These are phyloP conservation scores for Chloromyia formosa DNA, from an alignment of 2,888 invertebrate genomes.

Conservation along the genomic window DNA sequence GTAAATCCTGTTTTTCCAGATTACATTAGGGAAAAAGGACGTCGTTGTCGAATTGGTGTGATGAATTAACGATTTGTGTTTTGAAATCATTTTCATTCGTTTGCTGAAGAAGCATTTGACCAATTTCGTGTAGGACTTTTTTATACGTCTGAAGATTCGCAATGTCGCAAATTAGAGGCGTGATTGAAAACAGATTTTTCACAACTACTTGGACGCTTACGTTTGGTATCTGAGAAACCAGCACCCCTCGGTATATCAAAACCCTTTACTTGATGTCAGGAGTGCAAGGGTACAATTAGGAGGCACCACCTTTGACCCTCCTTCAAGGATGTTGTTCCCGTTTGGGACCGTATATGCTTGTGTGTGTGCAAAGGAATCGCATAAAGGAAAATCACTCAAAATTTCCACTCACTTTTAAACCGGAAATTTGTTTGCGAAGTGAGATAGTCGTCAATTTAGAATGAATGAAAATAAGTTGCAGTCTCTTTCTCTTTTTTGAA, in stretches of 20 bases:
- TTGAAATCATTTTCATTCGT: neutral
- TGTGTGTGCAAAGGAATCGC: neutral
- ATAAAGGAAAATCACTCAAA: slow-evolving; percentile 6
- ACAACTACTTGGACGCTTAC: neutral
- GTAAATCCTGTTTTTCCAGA: slow-evolving; percentile 37
- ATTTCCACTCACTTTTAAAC: slow-evolving; percentile 17
- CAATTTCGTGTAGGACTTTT: neutral
- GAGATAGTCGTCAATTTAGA: too few relatives aligned
- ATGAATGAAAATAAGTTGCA: too few relatives aligned
- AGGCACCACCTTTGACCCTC: slow-evolving; percentile 37
- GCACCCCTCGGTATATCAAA: neutral
- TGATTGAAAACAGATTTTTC: slow-evolving; percentile 1
- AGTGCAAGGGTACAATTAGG: slow-evolving; percentile 20
- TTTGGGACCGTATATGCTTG: neutral
- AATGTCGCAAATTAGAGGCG: slow-evolving; percentile 1
- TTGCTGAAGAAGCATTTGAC: neutral
- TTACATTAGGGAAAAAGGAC: neutral
- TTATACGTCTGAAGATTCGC: neutral
- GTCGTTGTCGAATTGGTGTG: neutral
- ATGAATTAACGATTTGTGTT: slow-evolving; percentile 8
- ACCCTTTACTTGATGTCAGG: neutral
- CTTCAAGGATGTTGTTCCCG: slow-evolving; percentile 3
- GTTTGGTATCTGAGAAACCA: neutral
- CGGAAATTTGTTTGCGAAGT: too few relatives aligned
- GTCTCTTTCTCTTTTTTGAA: too few relatives aligned